phyloP scores from a whole-genome alignment of 30 jellyfish, hydroid and myxozoan genomes.

The Catostylus mosaicus region DNA sequence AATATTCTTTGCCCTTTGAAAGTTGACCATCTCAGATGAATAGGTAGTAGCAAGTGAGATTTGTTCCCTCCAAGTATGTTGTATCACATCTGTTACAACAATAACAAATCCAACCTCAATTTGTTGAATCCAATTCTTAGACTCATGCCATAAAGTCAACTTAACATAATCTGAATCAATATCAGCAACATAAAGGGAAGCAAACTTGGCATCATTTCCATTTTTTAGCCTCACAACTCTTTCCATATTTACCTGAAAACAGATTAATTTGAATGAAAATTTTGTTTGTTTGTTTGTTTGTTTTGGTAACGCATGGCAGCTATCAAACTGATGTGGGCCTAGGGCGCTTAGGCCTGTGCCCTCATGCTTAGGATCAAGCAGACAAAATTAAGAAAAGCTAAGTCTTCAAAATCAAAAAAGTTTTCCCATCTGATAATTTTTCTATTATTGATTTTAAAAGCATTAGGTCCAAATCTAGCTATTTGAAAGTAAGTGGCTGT shows the following conservation, averaged over 20 bases:
- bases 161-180: conserved; percentile 19
- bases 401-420: too few species aligned
- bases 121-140: conserved; percentile 13
- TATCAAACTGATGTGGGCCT: too few species aligned
- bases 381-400: too few species aligned
- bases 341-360: too few species aligned
- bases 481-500: too few species aligned
- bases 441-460: too few species aligned
- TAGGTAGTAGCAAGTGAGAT: conserved; percentile 42
- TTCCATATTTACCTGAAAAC: conserved; percentile 35
- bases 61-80: conserved; percentile 14
- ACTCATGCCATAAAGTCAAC: conserved; percentile 34
- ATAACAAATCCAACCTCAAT: conserved; percentile 21
- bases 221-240: background rate
- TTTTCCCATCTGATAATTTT: too few species aligned
- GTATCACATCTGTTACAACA: conserved; percentile 37
- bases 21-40: conserved; percentile 5
- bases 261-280: background rate
- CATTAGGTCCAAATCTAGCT: too few species aligned
- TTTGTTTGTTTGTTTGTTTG: too few species aligned
- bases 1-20: background rate
- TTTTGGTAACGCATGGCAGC: too few species aligned
- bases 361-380: too few species aligned
- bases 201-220: conserved; percentile 6
- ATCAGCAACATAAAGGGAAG: conserved; percentile 23